These are phyloP conservation scores for Hypsopygia costalis DNA, from an alignment of 2,888 invertebrate species.

Conservation along the genomic window DNA sequence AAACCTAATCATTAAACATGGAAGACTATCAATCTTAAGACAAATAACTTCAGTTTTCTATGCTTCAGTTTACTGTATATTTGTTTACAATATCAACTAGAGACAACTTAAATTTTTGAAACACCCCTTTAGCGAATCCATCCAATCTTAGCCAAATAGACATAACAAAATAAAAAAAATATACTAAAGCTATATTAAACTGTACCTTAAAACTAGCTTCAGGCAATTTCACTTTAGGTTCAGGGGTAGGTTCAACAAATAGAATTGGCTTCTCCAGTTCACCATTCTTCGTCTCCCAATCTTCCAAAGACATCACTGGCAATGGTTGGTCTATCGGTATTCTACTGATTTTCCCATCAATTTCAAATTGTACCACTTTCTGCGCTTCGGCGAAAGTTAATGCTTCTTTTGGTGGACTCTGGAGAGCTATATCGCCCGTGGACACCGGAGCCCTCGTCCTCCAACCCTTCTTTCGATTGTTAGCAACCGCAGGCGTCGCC, in stretches of 20 bases:
- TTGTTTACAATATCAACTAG: no score
- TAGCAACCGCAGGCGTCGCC: constrained; percentile 81
- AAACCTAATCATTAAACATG: no score
- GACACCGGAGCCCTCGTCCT: constrained; percentile 80
- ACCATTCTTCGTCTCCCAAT: constrained; percentile 77
- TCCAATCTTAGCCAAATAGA: no score
- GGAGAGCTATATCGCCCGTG: constrained; percentile 76
- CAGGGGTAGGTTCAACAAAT: constrained; percentile 59
- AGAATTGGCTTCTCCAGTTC: constrained; percentile 68
- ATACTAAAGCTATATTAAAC: constrained; percentile 5
- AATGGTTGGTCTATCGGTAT: constrained; percentile 83
- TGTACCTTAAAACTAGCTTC: constrained; percentile 69
- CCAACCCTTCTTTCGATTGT: constrained; percentile 82
- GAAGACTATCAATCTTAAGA: no score
- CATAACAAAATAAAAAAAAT: no score
- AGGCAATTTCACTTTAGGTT: constrained; percentile 69
- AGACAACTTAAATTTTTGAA: no score
- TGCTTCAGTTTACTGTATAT: no score
- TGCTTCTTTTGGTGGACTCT: constrained; percentile 83
- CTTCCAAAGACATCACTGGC: constrained; percentile 85
- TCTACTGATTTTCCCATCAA: constrained; percentile 89
- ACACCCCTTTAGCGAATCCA: no score
- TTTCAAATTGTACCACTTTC: constrained; percentile 91
- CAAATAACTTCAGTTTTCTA: no score
- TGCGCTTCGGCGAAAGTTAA: constrained; percentile 92